A percentile compares a stretch with the other conserved stretches of the same genome.
Evolutionary conservation across 2,888 invertebrate genomes (phyloP).

Genomic region (Leucophenga maculata): DNA sequence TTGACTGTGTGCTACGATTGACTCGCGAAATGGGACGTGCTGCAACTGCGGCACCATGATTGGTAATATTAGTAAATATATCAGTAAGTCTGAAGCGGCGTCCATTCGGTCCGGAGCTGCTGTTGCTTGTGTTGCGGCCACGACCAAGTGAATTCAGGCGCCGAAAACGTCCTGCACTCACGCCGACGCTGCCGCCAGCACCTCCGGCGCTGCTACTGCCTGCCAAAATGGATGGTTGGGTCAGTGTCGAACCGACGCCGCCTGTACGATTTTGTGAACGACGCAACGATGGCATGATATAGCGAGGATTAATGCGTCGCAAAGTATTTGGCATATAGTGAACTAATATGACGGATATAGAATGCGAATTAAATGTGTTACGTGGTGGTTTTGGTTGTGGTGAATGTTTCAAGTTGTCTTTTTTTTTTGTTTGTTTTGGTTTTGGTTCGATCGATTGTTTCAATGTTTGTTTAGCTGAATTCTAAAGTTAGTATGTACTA

Average conservation of each 20-base stretch:
- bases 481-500: too few species aligned
- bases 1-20: constrained; percentile 10
- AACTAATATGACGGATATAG: constrained; percentile 56
- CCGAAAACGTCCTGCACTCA: constrained; percentile 19
- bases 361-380: constrained; percentile 56
- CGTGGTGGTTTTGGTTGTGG: constrained; percentile 16
- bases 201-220: constrained; percentile 33
- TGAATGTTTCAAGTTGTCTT: neutral
- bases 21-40: neutral
- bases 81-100: neutral
- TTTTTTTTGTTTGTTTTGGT: too few species aligned
- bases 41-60: constrained; percentile 50
- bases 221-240: constrained; percentile 37
- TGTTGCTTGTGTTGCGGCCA: constrained; percentile 31
- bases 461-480: too few species aligned
- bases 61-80: constrained; percentile 51
- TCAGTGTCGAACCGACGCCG: constrained; percentile 28
- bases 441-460: too few species aligned
- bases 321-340: too few species aligned
- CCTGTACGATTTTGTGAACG: constrained; percentile 21
- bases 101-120: constrained; percentile 35
- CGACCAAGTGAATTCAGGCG: constrained; percentile 6
- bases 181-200: constrained; percentile 30
- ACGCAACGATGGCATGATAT: constrained; percentile 23
- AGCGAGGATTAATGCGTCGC: constrained; percentile 34